Evolutionary conservation across 2,113 vertebrate species (phyloP), one percentile per base, ranked within the genome.

Genomic region (Anarrhichthys ocellatus): DNA sequence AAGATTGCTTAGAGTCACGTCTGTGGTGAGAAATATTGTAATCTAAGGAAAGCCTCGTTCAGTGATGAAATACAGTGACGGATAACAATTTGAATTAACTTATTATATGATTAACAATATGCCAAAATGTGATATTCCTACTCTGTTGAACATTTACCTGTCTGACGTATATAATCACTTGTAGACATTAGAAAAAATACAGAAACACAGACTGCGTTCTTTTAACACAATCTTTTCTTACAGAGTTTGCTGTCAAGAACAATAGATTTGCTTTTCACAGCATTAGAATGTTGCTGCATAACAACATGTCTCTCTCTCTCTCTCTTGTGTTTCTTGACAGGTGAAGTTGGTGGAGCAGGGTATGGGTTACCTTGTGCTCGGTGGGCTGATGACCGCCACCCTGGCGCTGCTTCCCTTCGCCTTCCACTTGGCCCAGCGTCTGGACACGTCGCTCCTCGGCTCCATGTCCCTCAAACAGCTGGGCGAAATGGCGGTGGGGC

Each of bases 321-420:
- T 15, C 7, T 24, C 52, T 24, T 40, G 6, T 73, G n/a, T 67
- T 2, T 2, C 17, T 6, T 36, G 1, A 32, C 92, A 99, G 98
- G 98, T 99, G 29, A 99, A 98, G 88, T 87, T 96, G 6, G 96
- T 96, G 86, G 97, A 99, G 89, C 97, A 99, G 91, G 97, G 97
- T 40, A 86, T 96, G 83, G 98, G 97, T 2, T 99, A 99, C 86
- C 96, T 99, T 6, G 93, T 97, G 91, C 92, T 99, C 59, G 96
- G 97, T 1, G 97, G 96, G 3, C 79, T 95, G 40, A 95, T 98
- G 88, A 99, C 98, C 0, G 66, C 95, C 0, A 95, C 93, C 0
- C 87, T 99, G 87, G 96, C 96, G 0, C 93, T 97, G 89, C 95
- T 99, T 10, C 98, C 98, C 0, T 97, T 98, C 62, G 93, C 95